Conservation (phyloP, 2,888 invertebrate species). For the Epistrophella euchroma region DNA sequence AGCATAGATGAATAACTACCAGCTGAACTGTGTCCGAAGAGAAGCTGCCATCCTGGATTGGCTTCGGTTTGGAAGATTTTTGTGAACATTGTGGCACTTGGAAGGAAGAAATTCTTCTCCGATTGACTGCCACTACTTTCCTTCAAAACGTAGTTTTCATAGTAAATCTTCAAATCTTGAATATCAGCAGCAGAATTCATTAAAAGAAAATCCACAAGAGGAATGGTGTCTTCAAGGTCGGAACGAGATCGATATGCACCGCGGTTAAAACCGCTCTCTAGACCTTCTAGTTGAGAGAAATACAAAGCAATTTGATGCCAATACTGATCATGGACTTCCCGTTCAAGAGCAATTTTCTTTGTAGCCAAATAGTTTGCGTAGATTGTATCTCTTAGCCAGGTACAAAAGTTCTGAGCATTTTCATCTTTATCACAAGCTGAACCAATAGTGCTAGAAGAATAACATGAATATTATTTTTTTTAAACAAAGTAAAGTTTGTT, state of each 20-base stretch:
- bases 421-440: slow-evolving; percentile 83
- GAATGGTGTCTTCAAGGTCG: slow-evolving; percentile 86
- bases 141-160: slow-evolving; percentile 82
- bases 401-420: slow-evolving; percentile 82
- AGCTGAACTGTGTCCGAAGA: slow-evolving; percentile 92
- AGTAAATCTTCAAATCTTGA: slow-evolving; percentile 85
- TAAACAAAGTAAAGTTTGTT: background rate
- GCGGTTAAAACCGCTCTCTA: slow-evolving; percentile 90
- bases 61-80: slow-evolving; percentile 79
- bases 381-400: slow-evolving; percentile 85
- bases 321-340: slow-evolving; percentile 86
- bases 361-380: slow-evolving; percentile 88
- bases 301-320: slow-evolving; percentile 94
- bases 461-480: background rate
- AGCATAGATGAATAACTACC: slow-evolving; percentile 93
- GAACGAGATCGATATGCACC: slow-evolving; percentile 88
- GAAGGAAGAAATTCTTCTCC: slow-evolving; percentile 87
- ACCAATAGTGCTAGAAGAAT: slow-evolving; percentile 80
- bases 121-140: slow-evolving; percentile 78
- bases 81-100: slow-evolving; percentile 83
- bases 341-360: slow-evolving; percentile 87
- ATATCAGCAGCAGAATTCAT: slow-evolving; percentile 91
- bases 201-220: slow-evolving; percentile 88
- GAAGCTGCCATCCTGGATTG: slow-evolving; percentile 85
- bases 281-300: slow-evolving; percentile 91